These are phyloP conservation scores for Bujurquina vittata DNA, from an alignment of 2,113 vertebrate genomes.

Conservation along the genomic window DNA sequence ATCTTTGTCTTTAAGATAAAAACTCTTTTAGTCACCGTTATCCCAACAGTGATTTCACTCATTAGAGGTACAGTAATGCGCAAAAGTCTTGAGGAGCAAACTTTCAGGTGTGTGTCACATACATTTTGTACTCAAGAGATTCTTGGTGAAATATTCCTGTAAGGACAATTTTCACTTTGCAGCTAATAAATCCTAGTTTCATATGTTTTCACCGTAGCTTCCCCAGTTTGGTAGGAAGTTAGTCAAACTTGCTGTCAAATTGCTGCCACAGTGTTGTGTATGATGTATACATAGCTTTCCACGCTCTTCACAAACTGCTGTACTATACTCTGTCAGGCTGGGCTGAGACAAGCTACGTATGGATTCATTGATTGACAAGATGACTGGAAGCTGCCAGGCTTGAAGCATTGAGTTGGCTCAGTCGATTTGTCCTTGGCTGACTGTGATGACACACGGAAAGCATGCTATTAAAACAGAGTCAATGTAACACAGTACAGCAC, in stretches of 20 bases:
- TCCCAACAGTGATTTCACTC: fast-evolving
- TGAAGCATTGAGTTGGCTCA: slow-evolving; percentile 67
- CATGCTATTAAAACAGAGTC: slow-evolving; percentile 65
- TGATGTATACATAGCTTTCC: slow-evolving; percentile 27
- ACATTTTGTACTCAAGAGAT: neutral
- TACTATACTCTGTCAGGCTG: slow-evolving; percentile 48
- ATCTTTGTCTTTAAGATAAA: slow-evolving; percentile 1
- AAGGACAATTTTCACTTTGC: neutral
- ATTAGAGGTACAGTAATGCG: neutral
- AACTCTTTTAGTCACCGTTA: neutral
- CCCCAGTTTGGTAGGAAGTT: slow-evolving; percentile 7
- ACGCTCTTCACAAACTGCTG: slow-evolving; percentile 70
- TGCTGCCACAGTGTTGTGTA: neutral
- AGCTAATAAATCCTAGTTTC: slow-evolving; percentile 1
- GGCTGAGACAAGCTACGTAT: slow-evolving; percentile 54
- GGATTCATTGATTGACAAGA: slow-evolving; percentile 79
- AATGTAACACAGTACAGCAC: slow-evolving; percentile 42
- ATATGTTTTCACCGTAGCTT: slow-evolving; percentile 10
- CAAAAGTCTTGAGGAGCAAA: neutral
- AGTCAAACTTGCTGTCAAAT: slow-evolving; percentile 11
- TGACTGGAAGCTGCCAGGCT: slow-evolving; percentile 67
- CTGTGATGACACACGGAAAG: slow-evolving; percentile 69
- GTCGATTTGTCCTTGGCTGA: slow-evolving; percentile 75
- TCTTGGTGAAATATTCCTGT: neutral
- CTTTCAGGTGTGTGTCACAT: neutral